phyloP scores from a whole-genome alignment of 2,888 invertebrate genomes.

The Netelia virgata region DNA sequence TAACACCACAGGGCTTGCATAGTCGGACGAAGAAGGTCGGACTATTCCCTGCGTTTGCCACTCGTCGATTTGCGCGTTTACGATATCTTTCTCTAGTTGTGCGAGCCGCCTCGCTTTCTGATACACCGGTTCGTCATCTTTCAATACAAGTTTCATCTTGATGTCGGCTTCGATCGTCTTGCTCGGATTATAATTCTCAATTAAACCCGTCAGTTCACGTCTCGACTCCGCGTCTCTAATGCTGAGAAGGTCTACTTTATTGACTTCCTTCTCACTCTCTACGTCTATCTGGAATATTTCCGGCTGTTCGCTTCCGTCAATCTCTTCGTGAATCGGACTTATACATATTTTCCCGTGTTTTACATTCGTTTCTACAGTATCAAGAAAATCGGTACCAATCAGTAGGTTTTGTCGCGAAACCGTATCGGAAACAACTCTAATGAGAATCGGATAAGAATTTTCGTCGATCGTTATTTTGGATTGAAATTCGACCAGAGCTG shows the following conservation, averaged over 20 bases:
- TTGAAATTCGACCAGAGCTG: too few relatives aligned
- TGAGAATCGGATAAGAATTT: too few relatives aligned
- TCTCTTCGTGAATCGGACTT: not conserved
- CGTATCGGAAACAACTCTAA: too few relatives aligned
- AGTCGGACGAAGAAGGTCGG: slow-evolving; percentile 68
- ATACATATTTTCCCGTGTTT: too few relatives aligned
- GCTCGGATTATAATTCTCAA: slow-evolving; percentile 51
- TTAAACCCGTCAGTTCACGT: slow-evolving; percentile 5
- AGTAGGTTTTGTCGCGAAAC: too few relatives aligned
- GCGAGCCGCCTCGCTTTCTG: slow-evolving; percentile 67
- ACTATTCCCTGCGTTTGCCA: slow-evolving; percentile 70
- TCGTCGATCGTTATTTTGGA: too few relatives aligned
- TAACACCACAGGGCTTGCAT: slow-evolving; percentile 72
- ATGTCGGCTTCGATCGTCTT: slow-evolving; percentile 42
- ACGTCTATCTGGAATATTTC: slow-evolving; percentile 38
- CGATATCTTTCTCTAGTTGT: slow-evolving; percentile 56
- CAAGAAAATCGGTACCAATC: too few relatives aligned
- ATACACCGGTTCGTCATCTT: slow-evolving; percentile 61
- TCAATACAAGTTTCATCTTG: slow-evolving; percentile 59
- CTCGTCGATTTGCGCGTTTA: slow-evolving; percentile 66
- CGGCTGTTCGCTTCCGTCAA: not conserved
- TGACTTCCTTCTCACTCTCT: slow-evolving; percentile 3
- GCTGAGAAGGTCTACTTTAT: not conserved
- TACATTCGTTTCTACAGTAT: too few relatives aligned
- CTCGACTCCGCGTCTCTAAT: not conserved